Conservation (phyloP, 2,113 vertebrate genomes). For the Tinamus guttatus region DNA sequence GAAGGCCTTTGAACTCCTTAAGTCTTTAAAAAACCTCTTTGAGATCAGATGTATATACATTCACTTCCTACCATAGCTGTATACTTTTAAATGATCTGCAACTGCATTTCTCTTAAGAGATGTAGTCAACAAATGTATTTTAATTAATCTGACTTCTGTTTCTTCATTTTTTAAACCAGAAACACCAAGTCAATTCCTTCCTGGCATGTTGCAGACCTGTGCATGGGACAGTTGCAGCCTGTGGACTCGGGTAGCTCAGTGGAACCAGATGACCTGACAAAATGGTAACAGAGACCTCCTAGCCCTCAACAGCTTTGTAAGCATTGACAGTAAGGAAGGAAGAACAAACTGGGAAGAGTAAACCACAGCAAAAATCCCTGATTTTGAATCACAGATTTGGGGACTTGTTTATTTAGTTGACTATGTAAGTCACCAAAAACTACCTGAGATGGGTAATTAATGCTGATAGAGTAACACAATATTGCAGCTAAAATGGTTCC, state of each 20-base stretch:
- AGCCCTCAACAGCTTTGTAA: neutral
- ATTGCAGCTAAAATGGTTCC: rapidly evolving
- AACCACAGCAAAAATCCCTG: neutral
- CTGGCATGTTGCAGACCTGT: neutral
- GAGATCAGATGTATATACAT: neutral
- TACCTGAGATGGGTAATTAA: neutral
- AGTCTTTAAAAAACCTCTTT: neutral
- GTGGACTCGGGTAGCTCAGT: neutral
- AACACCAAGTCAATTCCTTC: neutral
- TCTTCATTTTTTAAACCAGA: neutral
- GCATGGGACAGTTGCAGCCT: neutral
- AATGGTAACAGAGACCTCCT: neutral
- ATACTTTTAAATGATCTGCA: neutral
- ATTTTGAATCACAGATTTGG: neutral
- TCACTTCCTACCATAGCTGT: neutral
- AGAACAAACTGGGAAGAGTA: neutral
- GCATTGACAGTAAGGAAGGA: neutral
- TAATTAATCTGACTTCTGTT: neutral
- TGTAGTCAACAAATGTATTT: neutral
- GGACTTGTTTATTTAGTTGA: neutral
- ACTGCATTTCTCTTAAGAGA: neutral
- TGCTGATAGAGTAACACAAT: too few species aligned
- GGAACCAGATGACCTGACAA: neutral
- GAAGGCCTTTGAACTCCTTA: neutral
- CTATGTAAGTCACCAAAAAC: neutral